Base-by-base conservation (phyloP, 2,113 vertebrate species). In the Merops nubicus region DNA sequence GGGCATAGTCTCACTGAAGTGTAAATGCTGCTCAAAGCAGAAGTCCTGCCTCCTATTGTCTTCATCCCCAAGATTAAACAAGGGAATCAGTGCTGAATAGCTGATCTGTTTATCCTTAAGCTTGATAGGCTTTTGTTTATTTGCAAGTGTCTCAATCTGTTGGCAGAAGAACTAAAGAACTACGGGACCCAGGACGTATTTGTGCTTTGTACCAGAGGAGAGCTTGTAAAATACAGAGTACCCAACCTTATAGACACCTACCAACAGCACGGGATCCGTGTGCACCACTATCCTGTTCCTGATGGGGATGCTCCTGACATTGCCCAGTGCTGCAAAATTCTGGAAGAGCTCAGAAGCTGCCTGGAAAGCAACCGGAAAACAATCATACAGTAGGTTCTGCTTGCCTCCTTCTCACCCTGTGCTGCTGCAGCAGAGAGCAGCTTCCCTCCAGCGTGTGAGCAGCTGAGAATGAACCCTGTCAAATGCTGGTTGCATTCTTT, bases 191-290 rank as follows among this genome's bases (percentile, higher is more conserved):
- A 98, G 96, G 99, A 99, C 25, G 78, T 99, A 90, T 99, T 99
- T 97, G 98, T 99, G 85, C 98, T 99, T 92, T 99, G 99, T 97
- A 99, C 99, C 91, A 98, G 98, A 96, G 98, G 98, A 42, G 99
- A 99, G 84, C 98, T 99, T 36, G 93, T 95, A 75, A 99, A 98
- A 93, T 99, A 99, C 73, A 88, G 98, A 82, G 99, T 99, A 5
- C 99, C 99, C 42, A 98, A 98, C 90, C 98, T 99, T 53, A 75
- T 99, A 60, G 98, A 99, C 29, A 43, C 97, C 45, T 99, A 99
- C 97, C 86, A 93, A 8, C 98, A 98, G 93, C 91, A 79, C 0
- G 99, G 98, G 59, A 96, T 99, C 86, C 79, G 75, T 1, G 98
- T 99, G 62, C 99, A 99, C 90, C 99, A 99, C 91, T 81, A 98